These are phyloP conservation scores for Apotomis betuletana DNA, from an alignment of 2,888 invertebrate genomes.

Conservation along the genomic window DNA sequence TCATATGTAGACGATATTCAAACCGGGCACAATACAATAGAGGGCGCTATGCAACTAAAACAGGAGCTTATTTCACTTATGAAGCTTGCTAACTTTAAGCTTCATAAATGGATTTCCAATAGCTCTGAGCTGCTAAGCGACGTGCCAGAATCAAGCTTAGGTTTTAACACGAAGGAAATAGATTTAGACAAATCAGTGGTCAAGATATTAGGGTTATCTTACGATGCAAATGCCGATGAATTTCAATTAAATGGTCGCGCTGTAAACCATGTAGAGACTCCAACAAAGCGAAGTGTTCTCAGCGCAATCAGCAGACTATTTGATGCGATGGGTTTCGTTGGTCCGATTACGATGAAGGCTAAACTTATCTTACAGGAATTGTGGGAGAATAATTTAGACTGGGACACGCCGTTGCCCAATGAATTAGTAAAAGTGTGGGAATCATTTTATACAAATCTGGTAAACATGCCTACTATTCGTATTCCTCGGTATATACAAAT, in stretches of 20 bases:
- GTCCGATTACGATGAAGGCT: constrained; percentile 32
- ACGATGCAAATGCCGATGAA: constrained; percentile 17
- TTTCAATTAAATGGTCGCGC: constrained; percentile 20
- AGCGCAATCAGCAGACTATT: constrained; percentile 31
- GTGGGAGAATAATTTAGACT: constrained; percentile 27
- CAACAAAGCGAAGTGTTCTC: constrained; percentile 3
- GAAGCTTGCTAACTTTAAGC: constrained; percentile 17
- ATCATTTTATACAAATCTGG: too few relatives aligned
- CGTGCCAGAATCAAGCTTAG: constrained; percentile 15
- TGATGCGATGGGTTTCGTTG: constrained; percentile 39
- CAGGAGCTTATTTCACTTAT: neutral
- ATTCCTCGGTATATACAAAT: too few relatives aligned
- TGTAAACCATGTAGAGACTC: neutral
- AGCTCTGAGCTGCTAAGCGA: neutral
- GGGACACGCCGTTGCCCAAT: neutral
- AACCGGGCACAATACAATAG: too few relatives aligned
- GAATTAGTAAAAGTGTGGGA: neutral
- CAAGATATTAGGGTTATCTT: constrained; percentile 33
- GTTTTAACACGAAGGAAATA: constrained; percentile 9
- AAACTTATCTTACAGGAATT: constrained; percentile 25
- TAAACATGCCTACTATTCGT: too few relatives aligned
- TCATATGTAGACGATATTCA: too few relatives aligned
- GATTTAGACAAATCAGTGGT: constrained; percentile 3
- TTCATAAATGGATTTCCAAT: constrained; percentile 39
- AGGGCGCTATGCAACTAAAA: too few relatives aligned